Base-by-base conservation (phyloP, 2,888 invertebrate genomes). In the Hipparchia semele region DNA sequence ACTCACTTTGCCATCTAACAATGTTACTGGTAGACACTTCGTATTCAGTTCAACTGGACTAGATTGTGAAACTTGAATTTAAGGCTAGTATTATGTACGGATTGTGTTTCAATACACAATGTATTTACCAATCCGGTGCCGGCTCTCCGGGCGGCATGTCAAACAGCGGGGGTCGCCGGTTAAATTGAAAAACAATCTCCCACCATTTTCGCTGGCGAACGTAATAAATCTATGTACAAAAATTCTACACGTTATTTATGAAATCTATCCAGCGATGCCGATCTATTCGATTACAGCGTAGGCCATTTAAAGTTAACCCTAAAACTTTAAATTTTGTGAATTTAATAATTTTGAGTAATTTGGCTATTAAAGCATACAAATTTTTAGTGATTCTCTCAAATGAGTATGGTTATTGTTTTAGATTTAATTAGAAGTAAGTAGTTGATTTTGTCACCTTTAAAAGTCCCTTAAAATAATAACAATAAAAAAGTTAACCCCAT, bases 141-240 rank as follows among this genome's bases (percentile, higher is more conserved):
- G 75, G 80, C 82, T 81, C 87, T 87, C 86, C 90, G 83, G 86
- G 90, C 91, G 89, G 90, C 90, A 83, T 89, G 91, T 90, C 90
- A 86, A 87, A 85, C 94, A 93, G 94, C 94, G 83, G 94, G 94
- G 86, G 87, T 82, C 94, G 80, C 84, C 87, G 85, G 90, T 91
- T 90, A 92, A 94, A 94, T 94, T 94, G 94, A 94, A 94, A 94
- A 94, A 94, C 94, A 93, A 94, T 93, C 94, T 93, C 93, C 92
- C 90, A 90, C 92, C 91, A 94, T 93, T 94, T 94, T 94, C 92
- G 91, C 92, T 89, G 89, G 88, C 90, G 90, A 90, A 89, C 89
- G 91, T 92, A 92, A 94, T 94, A 94, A 94, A 94, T 94, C 94
- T 94, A 94, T 93, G 94, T 94, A 94, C 92, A 92, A 92, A 93